A percentile compares a stretch with the other conserved stretches of the same genome.
phyloP scores from a whole-genome alignment of 2,113 vertebrate genomes.

The Pteropus alecto region DNA sequence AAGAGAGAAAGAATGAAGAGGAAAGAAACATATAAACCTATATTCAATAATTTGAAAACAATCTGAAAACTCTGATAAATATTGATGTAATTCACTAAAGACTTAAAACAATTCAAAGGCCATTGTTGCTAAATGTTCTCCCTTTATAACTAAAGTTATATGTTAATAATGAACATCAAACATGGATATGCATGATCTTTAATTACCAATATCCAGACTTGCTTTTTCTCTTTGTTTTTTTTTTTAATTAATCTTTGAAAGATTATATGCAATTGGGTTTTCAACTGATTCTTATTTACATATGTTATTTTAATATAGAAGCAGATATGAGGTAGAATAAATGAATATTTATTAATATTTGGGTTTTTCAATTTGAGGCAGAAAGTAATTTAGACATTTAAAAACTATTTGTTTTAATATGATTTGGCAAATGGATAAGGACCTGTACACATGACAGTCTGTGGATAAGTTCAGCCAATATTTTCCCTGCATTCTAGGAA shows the following conservation, averaged over 20 bases:
- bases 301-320: not conserved
- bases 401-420: constrained; percentile 28
- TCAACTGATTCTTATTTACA: not conserved
- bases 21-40: not conserved
- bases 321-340: not conserved
- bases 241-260: not conserved
- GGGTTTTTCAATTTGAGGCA: not conserved
- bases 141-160: not conserved
- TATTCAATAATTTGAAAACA: not conserved
- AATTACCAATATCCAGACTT: not conserved
- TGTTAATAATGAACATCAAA: not conserved
- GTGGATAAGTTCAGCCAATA: not conserved
- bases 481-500: constrained; percentile 18
- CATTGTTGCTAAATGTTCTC: not conserved
- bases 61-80: not conserved
- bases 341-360: constrained; percentile 19
- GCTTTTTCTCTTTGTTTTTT: not conserved
- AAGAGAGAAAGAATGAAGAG: not conserved
- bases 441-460: not conserved
- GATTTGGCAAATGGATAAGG: not conserved
- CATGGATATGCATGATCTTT: not conserved
- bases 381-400: not conserved
- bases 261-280: not conserved
- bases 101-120: not conserved
- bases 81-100: not conserved